A percentile compares a stretch with the other conserved stretches of the same genome.
phyloP scores from a whole-genome alignment of 2,797 vertebrate species.

The Helarctos malayanus region DNA sequence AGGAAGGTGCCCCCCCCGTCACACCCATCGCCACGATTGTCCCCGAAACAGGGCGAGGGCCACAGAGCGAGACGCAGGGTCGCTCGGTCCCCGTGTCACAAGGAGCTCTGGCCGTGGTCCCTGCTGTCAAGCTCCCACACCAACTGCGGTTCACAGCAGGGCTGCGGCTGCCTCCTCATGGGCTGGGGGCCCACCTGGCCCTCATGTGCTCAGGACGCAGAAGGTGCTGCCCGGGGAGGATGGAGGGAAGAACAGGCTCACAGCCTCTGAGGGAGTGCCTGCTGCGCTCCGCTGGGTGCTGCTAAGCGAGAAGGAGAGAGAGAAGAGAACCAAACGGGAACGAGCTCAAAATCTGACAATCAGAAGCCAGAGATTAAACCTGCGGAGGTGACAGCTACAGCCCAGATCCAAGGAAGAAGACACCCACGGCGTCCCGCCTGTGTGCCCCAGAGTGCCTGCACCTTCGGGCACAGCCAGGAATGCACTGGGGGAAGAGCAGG shows the following conservation, averaged over 20 bases:
- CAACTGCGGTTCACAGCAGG: neutral
- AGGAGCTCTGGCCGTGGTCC: fast-evolving
- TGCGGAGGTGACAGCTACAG: neutral
- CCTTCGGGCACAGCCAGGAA: fast-evolving
- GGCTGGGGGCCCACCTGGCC: neutral
- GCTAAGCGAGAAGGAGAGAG: neutral
- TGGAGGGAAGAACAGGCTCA: neutral
- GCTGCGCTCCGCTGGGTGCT: neutral
- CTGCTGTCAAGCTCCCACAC: fast-evolving
- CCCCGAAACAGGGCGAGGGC: fast-evolving
- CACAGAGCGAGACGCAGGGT: neutral
- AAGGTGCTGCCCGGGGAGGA: neutral
- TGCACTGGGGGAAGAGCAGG: neutral
- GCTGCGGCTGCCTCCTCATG: too few relatives aligned
- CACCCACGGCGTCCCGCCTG: fast-evolving
- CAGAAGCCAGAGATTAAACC: neutral
- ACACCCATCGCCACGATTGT: too few relatives aligned
- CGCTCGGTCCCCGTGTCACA: neutral
- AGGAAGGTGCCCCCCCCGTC: fast-evolving
- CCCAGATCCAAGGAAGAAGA: neutral
- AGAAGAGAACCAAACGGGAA: neutral
- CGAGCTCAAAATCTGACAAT: neutral
- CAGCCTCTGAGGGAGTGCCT: neutral
- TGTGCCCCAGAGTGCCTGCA: fast-evolving
- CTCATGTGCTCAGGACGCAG: neutral